These are phyloP conservation scores for Ricordea florida DNA, from an alignment of 92 coral and sea anemone genomes.

Conservation along the genomic window DNA sequence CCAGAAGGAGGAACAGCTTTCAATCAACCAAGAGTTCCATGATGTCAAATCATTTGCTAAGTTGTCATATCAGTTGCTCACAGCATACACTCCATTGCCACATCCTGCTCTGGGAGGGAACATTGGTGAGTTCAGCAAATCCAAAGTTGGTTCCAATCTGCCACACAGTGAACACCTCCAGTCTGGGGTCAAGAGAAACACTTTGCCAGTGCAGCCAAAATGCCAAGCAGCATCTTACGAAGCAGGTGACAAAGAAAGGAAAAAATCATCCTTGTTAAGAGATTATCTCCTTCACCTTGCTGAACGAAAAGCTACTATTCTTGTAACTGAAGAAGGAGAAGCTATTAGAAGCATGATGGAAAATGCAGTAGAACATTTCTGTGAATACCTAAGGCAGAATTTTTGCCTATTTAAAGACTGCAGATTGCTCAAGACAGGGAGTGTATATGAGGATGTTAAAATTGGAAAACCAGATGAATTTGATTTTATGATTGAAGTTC, in stretches of 20 bases:
- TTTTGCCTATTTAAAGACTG: conserved; percentile 6
- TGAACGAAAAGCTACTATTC: neutral
- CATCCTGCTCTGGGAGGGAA: neutral
- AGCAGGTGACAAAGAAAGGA: neutral
- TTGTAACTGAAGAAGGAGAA: conserved; percentile 5
- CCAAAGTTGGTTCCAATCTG: neutral
- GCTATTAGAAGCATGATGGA: conserved; percentile 11
- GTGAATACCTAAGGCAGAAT: conserved; percentile 14
- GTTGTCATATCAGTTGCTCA: neutral
- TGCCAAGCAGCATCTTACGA: neutral
- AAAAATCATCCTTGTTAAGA: neutral
- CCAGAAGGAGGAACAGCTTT: neutral
- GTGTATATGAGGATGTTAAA: conserved; percentile 48
- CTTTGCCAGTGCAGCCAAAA: neutral
- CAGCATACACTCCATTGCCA: neutral
- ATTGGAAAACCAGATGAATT: conserved; percentile 49
- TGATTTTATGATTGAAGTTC: conserved; percentile 46
- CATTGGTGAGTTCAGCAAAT: neutral
- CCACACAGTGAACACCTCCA: no score
- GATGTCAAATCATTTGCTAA: conserved; percentile 7
- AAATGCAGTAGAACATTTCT: conserved; percentile 3
- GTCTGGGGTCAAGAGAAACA: neutral
- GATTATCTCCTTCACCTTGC: conserved; percentile 8
- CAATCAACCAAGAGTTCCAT: neutral
- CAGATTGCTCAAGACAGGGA: conserved; percentile 34